These are phyloP conservation scores for Meteorus cinctellus DNA, from an alignment of 2,888 invertebrate species.

Conservation along the genomic window DNA sequence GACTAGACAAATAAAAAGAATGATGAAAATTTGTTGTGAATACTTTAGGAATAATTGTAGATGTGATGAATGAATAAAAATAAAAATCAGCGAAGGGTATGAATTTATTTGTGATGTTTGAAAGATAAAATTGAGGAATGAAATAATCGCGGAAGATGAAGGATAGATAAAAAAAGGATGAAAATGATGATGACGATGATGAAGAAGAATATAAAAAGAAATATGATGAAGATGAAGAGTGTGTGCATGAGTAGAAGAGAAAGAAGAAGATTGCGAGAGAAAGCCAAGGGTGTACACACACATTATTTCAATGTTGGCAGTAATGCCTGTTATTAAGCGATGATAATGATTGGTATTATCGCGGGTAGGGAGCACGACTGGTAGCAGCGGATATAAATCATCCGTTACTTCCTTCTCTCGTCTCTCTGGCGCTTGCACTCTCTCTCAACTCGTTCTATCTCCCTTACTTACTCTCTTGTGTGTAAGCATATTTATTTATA, in stretches of 20 bases:
- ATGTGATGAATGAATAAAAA: not conserved
- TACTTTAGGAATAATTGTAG: not conserved
- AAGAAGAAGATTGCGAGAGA: conserved; percentile 49
- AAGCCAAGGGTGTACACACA: conserved; percentile 44
- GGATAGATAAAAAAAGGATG: not conserved
- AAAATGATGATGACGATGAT: conserved; percentile 1
- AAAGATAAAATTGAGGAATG: not conserved
- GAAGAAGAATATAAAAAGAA: conserved; percentile 26
- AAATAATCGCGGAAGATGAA: not conserved
- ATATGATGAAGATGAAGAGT: conserved; percentile 31
- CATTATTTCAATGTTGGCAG: conserved; percentile 74
- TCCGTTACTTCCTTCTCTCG: conserved; percentile 73
- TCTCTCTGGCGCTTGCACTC: conserved; percentile 65
- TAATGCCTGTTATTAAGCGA: conserved; percentile 74
- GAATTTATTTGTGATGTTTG: not conserved
- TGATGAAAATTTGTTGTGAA: not conserved
- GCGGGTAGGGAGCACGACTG: conserved; percentile 72
- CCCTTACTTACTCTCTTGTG: conserved; percentile 14
- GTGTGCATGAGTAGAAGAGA: conserved; percentile 40
- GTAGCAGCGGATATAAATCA: conserved; percentile 74
- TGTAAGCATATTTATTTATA: conserved; percentile 18
- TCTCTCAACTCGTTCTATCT: conserved; percentile 19
- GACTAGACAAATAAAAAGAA: not conserved
- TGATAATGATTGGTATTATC: conserved; percentile 74
- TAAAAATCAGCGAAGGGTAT: not conserved